Evolutionary conservation across 2,113 vertebrate species (phyloP).

Genomic region (Pachyramphus minor): DNA sequence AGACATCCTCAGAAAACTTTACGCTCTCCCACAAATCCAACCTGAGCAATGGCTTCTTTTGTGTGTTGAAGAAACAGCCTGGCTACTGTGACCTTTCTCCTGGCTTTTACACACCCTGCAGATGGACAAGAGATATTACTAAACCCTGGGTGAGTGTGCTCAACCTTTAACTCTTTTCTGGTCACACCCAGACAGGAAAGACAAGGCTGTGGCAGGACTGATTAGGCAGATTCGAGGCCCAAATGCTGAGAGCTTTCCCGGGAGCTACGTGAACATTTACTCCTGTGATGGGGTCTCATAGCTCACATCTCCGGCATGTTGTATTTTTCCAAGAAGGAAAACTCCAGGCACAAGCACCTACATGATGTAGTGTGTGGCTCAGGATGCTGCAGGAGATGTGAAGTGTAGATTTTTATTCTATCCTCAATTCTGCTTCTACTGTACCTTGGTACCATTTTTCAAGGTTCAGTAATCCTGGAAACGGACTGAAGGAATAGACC

Average conservation of each 20-base stretch:
- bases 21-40: accelerated
- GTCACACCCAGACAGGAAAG: neutral
- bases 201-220: neutral
- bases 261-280: neutral
- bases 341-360: neutral
- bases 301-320: neutral
- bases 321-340: neutral
- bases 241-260: neutral
- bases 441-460: neutral
- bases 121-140: neutral
- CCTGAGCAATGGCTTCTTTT: neutral
- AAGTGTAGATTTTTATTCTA: neutral
- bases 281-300: accelerated
- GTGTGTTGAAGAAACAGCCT: neutral
- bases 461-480: neutral
- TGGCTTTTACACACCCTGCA: neutral
- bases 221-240: neutral
- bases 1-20: neutral
- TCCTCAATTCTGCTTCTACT: neutral
- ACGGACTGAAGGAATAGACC: neutral
- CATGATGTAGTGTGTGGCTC: neutral
- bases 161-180: neutral
- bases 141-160: neutral
- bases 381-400: neutral
- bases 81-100: neutral